Evolutionary conservation across 1,140 invertebrate genomes (phyloP), one percentile per base, ranked within the genome.

Genomic region (Trichomalopsis sarcophagae): DNA sequence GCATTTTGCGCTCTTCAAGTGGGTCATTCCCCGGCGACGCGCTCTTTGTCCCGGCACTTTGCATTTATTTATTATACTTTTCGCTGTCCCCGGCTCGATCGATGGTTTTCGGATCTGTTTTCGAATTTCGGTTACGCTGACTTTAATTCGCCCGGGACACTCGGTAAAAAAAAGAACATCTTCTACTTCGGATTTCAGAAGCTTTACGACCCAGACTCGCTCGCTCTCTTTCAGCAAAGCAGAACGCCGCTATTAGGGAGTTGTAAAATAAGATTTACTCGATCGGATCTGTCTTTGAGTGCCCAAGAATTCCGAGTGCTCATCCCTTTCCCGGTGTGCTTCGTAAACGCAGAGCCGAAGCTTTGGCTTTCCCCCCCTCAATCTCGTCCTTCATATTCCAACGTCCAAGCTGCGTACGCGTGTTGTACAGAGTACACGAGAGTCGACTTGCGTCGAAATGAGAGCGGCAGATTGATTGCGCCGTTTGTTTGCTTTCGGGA

Each of bases 261-360:
- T 50, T 77, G 44, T 77, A 77, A 77, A 77, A 77, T 74, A 77
- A 77, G 44, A 77, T 77, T 76, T 76, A 30, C 23, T 33, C 69
- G 69, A 73, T 73, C 69, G 69, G 13, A 73, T 73, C 69, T 73
- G 69, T 73, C 69, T 73, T 73, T 73, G 69, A 73, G 69, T 73
- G 69, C 27, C 9, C 13, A 4, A 30, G 14, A 73, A 33, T 73
- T 73, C 30, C 69, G 69, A 44, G 30, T 73, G 30, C 30, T 73
- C 30, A 4, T 50, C 47, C 13, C 47, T 13, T 17, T 50, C 47
- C 13, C 10, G 13, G 4, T 30, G 30, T 36, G 0, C 69, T 73
- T 73, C 13, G 69, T 36, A 73, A 73, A 73, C 27, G 69, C 11
- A 33, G 30, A 73, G 9, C 69, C 11, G 30, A 73, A 73, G 27